These are phyloP conservation scores for Cercopithecus mitis DNA, from an alignment of 2,797 vertebrate species.

Conservation along the genomic window DNA sequence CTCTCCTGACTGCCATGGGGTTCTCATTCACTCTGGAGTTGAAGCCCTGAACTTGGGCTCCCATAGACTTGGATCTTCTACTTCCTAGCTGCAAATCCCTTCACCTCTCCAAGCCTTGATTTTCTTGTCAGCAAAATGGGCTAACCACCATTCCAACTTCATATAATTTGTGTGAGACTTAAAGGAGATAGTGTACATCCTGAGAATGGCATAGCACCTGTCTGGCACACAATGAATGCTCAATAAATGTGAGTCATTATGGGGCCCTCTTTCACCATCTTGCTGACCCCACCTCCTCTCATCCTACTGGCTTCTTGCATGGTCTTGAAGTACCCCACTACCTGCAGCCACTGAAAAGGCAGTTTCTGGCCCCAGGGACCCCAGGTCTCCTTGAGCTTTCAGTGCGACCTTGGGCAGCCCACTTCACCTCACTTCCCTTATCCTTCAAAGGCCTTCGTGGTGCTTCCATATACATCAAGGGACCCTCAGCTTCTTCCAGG, in stretches of 20 bases:
- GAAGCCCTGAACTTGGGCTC: slow-evolving; percentile 3
- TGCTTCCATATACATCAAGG: background rate
- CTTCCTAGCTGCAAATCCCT: background rate
- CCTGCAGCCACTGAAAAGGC: background rate
- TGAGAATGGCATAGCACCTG: background rate
- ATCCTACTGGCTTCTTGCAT: background rate
- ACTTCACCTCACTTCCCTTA: background rate
- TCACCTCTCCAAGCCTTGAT: background rate
- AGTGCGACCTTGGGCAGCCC: background rate
- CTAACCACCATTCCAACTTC: background rate
- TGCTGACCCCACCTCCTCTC: background rate
- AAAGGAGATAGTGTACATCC: background rate
- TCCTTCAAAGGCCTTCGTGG: background rate
- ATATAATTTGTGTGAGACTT: background rate
- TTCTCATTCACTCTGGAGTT: background rate
- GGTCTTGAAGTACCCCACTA: background rate
- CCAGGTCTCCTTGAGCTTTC: background rate
- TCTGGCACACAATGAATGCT: background rate
- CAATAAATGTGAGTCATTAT: background rate
- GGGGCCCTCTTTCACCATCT: background rate
- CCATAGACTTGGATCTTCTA: background rate
- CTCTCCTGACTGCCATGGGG: background rate
- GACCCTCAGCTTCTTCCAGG: background rate
- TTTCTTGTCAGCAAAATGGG: background rate
- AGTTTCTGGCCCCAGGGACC: background rate